Conservation (phyloP, 1,140 invertebrate species). For the Bombus polaris region DNA sequence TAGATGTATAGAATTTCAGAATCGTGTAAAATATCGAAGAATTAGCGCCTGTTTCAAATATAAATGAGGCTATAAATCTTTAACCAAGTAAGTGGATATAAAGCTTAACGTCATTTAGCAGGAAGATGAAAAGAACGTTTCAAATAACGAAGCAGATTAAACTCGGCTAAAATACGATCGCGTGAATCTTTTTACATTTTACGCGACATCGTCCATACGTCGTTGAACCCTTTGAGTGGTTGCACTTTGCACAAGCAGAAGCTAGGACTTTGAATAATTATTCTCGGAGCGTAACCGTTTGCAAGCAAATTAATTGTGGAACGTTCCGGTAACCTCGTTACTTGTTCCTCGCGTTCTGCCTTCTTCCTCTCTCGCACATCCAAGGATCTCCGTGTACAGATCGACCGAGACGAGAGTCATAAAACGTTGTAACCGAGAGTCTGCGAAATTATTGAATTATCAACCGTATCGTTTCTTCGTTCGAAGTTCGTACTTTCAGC, state of each 20-base stretch:
- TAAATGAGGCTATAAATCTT: not conserved
- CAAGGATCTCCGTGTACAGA: constrained; percentile 32
- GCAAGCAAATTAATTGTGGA: constrained; percentile 70
- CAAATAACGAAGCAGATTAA: too few relatives aligned
- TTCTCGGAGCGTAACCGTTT: constrained; percentile 65
- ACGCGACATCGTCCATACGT: not conserved
- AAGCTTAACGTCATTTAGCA: not conserved
- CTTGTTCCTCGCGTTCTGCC: constrained; percentile 43
- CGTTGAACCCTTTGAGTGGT: not conserved
- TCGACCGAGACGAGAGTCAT: constrained; percentile 10
- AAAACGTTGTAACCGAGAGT: constrained; percentile 29
- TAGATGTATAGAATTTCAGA: not conserved
- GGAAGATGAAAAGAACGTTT: not conserved
- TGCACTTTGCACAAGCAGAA: constrained; percentile 24
- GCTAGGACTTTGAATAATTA: constrained; percentile 59
- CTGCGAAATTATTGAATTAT: constrained; percentile 45
- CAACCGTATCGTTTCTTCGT: constrained; percentile 40
- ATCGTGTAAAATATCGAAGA: not conserved
- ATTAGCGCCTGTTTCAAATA: not conserved
- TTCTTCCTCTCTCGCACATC: constrained; percentile 27
- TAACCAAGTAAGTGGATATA: not conserved
- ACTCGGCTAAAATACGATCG: not conserved
- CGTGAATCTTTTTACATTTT: not conserved
- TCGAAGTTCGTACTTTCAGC: not conserved
- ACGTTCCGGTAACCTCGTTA: constrained; percentile 74